Evolutionary conservation across 53 echinoderm and acorn worm species (phyloP), one percentile per base, ranked within the genome.

Genomic region (Actinopyga echinites): DNA sequence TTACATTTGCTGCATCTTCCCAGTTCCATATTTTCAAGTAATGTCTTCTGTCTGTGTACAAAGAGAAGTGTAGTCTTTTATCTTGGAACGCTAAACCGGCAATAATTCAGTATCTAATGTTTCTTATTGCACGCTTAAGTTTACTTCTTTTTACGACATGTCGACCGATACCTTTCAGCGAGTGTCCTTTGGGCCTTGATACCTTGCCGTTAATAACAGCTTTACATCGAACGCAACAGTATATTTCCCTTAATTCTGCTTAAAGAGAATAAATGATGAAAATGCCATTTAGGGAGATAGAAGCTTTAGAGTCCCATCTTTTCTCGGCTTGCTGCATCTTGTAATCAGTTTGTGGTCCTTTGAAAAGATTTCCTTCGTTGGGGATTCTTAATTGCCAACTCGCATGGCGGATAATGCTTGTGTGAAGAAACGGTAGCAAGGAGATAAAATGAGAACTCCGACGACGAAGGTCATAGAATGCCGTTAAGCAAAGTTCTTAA

Each of bases 401-500:
- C 69, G 69, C 69, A 69, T 69, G 42, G n/a, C 42, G 69, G 24
- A 25, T 69, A 69, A 69, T 69, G 44, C 69, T 42, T 69, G 69
- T 69, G 25, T 44, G 44, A 42, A 38, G 38, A 69, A 69, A 44
- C 36, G 69, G 69, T 40, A 42, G 26, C 38, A 37, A 20, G 69
- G 42, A 44, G 69, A 69, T 69, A 23, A 69, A 69, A 69, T 69
- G 40, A 69, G 69, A 21, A 69, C 38, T 44, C 13, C 38, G 25
- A 36, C 15, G 26, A 24, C 40, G 38, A 69, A 69, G 69, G 69
- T 69, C 69, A 44, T 24, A 38, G 12, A 34, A 69, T 40, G 34
- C 40, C 40, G 40, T 69, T 69, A 69, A 69, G 42, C 42, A 40
- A 69, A 69, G 69, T 69, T 69, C 69, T 69, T 69, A 69, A 69